Conservation (phyloP, 92 coral and sea anemone species). For the Parazoanthus swiftii region DNA sequence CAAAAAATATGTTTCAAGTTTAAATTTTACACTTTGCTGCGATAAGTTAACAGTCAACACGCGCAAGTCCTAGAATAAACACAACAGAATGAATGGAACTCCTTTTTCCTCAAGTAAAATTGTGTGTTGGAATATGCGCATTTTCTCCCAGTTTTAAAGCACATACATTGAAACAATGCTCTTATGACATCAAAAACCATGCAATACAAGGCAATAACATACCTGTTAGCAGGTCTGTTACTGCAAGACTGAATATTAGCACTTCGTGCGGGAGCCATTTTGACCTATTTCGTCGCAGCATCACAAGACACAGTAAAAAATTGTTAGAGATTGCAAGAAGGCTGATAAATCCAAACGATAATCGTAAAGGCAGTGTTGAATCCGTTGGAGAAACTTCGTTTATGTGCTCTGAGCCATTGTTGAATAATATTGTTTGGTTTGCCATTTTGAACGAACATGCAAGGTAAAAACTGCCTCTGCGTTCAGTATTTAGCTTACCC, state of each 20-base stretch:
- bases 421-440: neutral
- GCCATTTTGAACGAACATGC: neutral
- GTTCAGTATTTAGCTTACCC: neutral
- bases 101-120: too few species aligned
- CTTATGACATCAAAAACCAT: neutral
- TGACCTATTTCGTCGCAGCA: neutral
- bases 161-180: neutral
- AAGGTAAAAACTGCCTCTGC: neutral
- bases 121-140: too few species aligned
- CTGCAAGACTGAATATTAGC: conserved; percentile 9
- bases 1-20: too few species aligned
- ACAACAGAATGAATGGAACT: too few species aligned
- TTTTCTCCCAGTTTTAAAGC: too few species aligned
- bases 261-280: neutral
- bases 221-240: conserved; percentile 6
- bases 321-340: neutral
- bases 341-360: neutral
- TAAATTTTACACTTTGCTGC: too few species aligned
- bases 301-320: neutral
- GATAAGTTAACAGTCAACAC: too few species aligned
- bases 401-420: neutral
- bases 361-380: neutral
- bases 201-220: neutral
- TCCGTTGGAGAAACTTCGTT: neutral
- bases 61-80: too few species aligned